Percentiles rank a stretch among this genome's conserved stretches.
phyloP scores from a whole-genome alignment of 2,113 vertebrate species.

The Triplophysa tibetana region DNA sequence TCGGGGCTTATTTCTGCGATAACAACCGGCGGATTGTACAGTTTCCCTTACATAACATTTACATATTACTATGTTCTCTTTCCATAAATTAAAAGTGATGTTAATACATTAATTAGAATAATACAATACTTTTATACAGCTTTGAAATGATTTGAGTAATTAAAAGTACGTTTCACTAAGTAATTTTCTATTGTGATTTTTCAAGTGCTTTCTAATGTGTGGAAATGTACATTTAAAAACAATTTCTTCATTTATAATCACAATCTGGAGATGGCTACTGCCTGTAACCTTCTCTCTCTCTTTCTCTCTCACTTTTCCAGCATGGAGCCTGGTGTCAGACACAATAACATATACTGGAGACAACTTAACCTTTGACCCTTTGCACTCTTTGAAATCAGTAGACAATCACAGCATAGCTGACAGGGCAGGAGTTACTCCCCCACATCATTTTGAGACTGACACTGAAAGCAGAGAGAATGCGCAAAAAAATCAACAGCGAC shows the following conservation, averaged over 20 bases:
- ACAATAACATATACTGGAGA: conserved; percentile 79
- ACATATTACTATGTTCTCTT: too few relatives aligned
- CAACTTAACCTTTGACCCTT: conserved; percentile 80
- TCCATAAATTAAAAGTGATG: too few relatives aligned
- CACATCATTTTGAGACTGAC: conserved; percentile 65
- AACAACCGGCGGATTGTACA: too few relatives aligned
- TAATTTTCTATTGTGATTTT: not conserved
- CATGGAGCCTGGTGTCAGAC: conserved; percentile 70
- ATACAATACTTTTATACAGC: too few relatives aligned
- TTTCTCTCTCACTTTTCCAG: conserved; percentile 52
- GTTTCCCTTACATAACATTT: too few relatives aligned
- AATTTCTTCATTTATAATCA: too few relatives aligned
- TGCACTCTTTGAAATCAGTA: conserved; percentile 77
- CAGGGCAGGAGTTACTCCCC: conserved; percentile 69
- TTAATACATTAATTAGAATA: too few relatives aligned
- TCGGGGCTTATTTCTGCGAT: too few relatives aligned
- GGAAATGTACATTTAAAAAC: too few relatives aligned
- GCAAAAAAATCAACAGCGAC: not conserved
- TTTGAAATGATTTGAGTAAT: too few relatives aligned
- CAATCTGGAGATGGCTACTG: not conserved
- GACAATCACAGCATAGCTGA: conserved; percentile 76
- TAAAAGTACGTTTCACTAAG: too few relatives aligned
- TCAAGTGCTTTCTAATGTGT: not conserved
- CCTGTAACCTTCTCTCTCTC: conserved; percentile 60
- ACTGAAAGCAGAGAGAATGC: conserved; percentile 42